Evolutionary conservation across 2,797 vertebrate genomes (phyloP), one percentile per base, ranked within the genome.

Genomic region (Simalia tracyae): DNA sequence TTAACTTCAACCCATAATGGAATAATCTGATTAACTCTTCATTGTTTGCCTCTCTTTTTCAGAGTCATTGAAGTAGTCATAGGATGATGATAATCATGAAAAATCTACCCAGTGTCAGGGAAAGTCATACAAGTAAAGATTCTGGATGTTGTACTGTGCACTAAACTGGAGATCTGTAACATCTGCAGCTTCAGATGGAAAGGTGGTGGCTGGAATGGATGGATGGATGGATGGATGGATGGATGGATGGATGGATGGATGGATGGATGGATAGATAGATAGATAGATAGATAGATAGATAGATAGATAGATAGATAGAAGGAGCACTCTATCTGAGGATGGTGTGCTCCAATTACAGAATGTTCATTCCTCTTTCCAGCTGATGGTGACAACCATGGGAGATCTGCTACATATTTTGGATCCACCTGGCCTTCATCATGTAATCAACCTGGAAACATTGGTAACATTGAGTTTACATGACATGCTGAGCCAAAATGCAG

Each of bases 381-480:
- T 42, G 2, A 17, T 22, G 17, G 11, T 1, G 8, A 42, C 31
- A 59, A 1, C 31, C 50, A 2, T 17, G 2, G 19, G 46, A 31
- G 26, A 1, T 90, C 28, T 1, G 57, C 28, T 10, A 12, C 93
- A 93, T 28, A 0, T 94, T 94, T 93, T 87, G 31, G 89, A 31
- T 22, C 90, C 72, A 88, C 91, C 5, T 93, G 93, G 90, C 92
- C 93, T 92, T 57, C 89, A 92, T 95, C 96, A 94, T 94, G 92
- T 95, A 86, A 95, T 97, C 93, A 96, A 89, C 88, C 63, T 89
- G 94, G 54, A 86, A n/a, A 84, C 94, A 94, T 93, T 88, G 94
- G 91, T 54, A 72, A 89, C 91, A 93, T 93, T 93, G 95, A 94
- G 57, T 54, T 84, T 90, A 95, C 89, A 19, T 96, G 94, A 54